phyloP scores from a whole-genome alignment of 2,113 vertebrate species.

The Laticauda laticaudata region DNA sequence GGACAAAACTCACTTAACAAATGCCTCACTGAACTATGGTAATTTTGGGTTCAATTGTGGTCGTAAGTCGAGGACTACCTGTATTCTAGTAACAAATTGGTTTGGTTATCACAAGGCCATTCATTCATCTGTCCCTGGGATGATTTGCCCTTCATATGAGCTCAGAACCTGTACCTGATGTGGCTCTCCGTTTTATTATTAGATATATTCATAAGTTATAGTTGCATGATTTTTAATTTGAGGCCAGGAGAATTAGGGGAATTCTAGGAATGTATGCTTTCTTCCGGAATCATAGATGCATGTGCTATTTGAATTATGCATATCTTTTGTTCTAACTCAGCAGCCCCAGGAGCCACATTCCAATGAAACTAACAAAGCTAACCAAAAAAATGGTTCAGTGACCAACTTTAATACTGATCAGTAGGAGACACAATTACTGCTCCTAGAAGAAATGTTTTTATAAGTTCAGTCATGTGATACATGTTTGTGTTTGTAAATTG shows the following conservation, averaged over 20 bases:
- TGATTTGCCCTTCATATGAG: background rate
- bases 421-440: background rate
- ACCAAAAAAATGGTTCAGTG: constrained; percentile 29
- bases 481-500: background rate
- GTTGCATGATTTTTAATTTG: background rate
- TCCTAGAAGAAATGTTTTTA: constrained; percentile 4
- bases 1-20: too few relatives aligned
- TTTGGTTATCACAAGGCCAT: background rate
- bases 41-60: too few relatives aligned
- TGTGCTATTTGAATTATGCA: background rate
- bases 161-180: background rate
- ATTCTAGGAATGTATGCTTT: background rate
- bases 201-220: background rate
- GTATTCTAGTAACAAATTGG: background rate
- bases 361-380: constrained; percentile 10
- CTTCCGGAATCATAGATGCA: background rate
- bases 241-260: background rate
- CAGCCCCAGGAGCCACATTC: constrained; percentile 21
- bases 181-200: background rate
- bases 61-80: too few relatives aligned
- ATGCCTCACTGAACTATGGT: too few relatives aligned
- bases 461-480: background rate
- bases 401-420: constrained; percentile 39
- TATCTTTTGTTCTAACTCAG: background rate
- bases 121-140: background rate